Percentiles rank a stretch among this genome's conserved stretches.
Evolutionary conservation across 2,113 vertebrate genomes (phyloP).

Genomic region (human): GRCh38 chr5:83326501-83327000

Average conservation of each 20-base stretch:
- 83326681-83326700: constrained; percentile 49
- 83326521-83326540: constrained; percentile 29
- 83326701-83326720: constrained; percentile 34
- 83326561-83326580: constrained; percentile 18
- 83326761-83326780: constrained; percentile 54
- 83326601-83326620: constrained; percentile 50
- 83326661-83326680: neutral
- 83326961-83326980: constrained; percentile 55
- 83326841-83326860: constrained; percentile 40
- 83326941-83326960: constrained; percentile 9
- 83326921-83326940: neutral
- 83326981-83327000: constrained; percentile 16
- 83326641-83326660: constrained; percentile 44
- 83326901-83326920: neutral
- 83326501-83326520: neutral
- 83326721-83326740: constrained; percentile 52
- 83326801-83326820: constrained; percentile 62
- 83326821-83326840: constrained; percentile 46
- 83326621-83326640: constrained; percentile 60
- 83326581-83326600: constrained; percentile 51
- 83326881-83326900: constrained; percentile 49
- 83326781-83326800: constrained; percentile 21
- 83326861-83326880: constrained; percentile 54
- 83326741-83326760: constrained; percentile 41
- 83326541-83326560: neutral